Percentiles rank a stretch among this genome's conserved stretches.
phyloP scores from a whole-genome alignment of 1,140 invertebrate genomes.

The Leptoteleia sp. region DNA sequence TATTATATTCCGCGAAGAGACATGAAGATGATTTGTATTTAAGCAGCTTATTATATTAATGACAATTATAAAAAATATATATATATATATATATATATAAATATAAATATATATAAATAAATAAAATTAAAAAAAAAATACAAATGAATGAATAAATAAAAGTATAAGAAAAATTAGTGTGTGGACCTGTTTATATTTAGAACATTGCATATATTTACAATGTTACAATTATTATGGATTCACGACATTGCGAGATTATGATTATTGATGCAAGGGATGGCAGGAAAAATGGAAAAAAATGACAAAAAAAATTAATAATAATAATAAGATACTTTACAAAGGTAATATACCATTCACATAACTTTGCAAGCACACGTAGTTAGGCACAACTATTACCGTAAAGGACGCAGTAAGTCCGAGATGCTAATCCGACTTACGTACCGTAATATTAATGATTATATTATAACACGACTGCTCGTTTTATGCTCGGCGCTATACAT shows the following conservation, averaged over 20 bases:
- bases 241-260: constrained; percentile 64
- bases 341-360: constrained; percentile 70
- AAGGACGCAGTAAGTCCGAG: constrained; percentile 71
- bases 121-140: constrained; percentile 54
- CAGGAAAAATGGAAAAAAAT: constrained; percentile 37
- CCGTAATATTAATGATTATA: constrained; percentile 78
- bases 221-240: constrained; percentile 76
- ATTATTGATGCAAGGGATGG: constrained; percentile 52
- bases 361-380: constrained; percentile 76
- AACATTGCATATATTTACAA: constrained; percentile 75
- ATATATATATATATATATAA: constrained; percentile 44
- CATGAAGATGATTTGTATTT: constrained; percentile 70
- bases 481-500: constrained; percentile 80
- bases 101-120: constrained; percentile 52
- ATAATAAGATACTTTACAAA: constrained; percentile 58
- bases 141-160: constrained; percentile 61
- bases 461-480: constrained; percentile 78
- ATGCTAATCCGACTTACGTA: constrained; percentile 53
- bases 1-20: constrained; percentile 64
- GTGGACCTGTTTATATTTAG: constrained; percentile 77
- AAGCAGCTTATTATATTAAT: constrained; percentile 77
- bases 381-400: constrained; percentile 77
- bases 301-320: constrained; percentile 50
- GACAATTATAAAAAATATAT: constrained; percentile 68
- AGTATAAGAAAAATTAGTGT: constrained; percentile 69